Conservation (phyloP, 2,797 vertebrate species). For the Amazona finschi region DNA sequence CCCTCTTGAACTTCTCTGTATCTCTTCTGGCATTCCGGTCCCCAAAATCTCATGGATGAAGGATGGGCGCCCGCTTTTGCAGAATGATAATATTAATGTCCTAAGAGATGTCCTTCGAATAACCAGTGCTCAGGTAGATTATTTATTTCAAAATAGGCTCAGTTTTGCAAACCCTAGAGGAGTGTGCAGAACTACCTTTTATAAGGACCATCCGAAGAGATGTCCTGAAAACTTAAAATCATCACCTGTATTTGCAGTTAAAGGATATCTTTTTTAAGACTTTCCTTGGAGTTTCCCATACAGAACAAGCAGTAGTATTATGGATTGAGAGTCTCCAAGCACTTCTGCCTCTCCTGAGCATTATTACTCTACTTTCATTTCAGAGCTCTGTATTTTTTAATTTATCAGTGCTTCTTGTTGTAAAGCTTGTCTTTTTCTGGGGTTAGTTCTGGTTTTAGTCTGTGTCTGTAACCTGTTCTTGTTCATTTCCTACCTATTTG, state of each 20-base stretch:
- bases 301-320: not conserved
- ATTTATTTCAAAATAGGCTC: not conserved
- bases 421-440: not conserved
- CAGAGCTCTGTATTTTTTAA: not conserved
- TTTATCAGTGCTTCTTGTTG: not conserved
- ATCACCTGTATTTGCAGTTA: not conserved
- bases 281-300: not conserved
- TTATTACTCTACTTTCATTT: not conserved
- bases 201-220: not conserved
- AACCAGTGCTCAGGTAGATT: slow-evolving; percentile 85
- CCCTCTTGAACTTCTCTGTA: slow-evolving; percentile 86
- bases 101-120: slow-evolving; percentile 82
- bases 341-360: not conserved
- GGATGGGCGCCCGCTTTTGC: slow-evolving; percentile 87
- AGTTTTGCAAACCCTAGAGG: not conserved
- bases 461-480: not conserved
- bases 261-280: not conserved
- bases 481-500: not conserved
- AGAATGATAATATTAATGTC: slow-evolving; percentile 78
- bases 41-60: slow-evolving; percentile 94
- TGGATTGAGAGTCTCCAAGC: not conserved
- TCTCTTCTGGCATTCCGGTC: slow-evolving; percentile 86
- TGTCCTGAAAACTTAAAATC: not conserved
- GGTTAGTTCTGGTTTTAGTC: not conserved
- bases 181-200: not conserved